These are phyloP conservation scores for Lethenteron reissneri DNA, from an alignment of 2,113 vertebrate species.

Conservation along the genomic window DNA sequence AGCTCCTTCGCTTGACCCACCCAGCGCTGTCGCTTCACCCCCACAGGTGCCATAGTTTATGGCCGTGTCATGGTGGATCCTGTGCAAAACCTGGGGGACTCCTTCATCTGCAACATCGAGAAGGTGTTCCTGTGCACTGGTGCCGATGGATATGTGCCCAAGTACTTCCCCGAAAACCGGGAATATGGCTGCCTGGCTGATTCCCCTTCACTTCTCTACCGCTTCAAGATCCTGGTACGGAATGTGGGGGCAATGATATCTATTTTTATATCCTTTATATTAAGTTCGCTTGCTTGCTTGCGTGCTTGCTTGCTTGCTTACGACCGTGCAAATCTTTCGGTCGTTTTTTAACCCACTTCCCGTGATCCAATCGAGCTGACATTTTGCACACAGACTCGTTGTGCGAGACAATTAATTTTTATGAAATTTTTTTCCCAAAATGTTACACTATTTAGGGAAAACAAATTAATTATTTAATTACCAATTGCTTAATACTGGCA, in stretches of 20 bases:
- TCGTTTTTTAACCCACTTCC: no score
- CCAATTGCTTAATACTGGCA: no score
- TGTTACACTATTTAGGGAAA: no score
- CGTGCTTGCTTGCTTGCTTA: no score
- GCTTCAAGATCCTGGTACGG: conserved; percentile 81
- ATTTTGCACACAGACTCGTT: no score
- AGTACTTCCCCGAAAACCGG: conserved; percentile 48
- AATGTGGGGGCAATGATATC: background rate
- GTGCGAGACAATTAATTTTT: no score
- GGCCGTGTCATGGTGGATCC: conserved; percentile 87
- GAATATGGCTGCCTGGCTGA: conserved; percentile 83
- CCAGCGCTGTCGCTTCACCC: conserved; percentile 1
- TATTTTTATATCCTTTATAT: no score
- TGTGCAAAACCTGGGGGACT: conserved; percentile 72
- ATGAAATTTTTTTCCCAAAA: no score
- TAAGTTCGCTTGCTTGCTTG: no score
- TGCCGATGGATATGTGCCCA: conserved; percentile 75
- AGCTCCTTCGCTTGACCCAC: background rate
- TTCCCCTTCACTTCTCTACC: conserved; percentile 52
- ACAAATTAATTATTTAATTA: no score
- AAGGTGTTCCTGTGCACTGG: conserved; percentile 85
- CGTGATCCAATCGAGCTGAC: no score
- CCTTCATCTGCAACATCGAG: conserved; percentile 82
- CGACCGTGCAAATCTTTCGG: no score
- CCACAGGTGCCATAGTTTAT: conserved; percentile 52